Base-by-base conservation (phyloP, 2,888 invertebrate species). In the Erebia aethiops region DNA sequence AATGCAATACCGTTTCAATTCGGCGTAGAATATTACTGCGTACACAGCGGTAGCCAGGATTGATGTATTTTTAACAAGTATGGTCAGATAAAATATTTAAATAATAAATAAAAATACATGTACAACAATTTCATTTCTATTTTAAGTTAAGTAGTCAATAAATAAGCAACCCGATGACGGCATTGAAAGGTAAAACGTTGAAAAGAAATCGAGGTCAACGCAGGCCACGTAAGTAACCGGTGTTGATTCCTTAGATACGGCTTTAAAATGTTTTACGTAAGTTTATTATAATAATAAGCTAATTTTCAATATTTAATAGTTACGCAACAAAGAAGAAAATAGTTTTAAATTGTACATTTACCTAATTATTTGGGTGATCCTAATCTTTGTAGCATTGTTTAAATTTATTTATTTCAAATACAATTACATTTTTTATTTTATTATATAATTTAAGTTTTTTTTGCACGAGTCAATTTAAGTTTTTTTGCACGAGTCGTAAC, bases 181-280 rank as follows among this genome's bases (percentile, higher is more conserved):
- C 90, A 91, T 92, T 93, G 92, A 92, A 92, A 91, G 92, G 90
- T 87, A 84, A 87, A 84, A 87, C 84, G 87, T 87, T 87, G 82
- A 90, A 92, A 93, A 92, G 93, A 93, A 93, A 93, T 93, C 93
- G 93, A 93, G 93, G 93, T 93, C 93, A 92, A 80, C 84, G 79
- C 82, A 82, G 85, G 90, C 91, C 91, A 92, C 92, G 92, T 90
- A 84, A 84, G 78, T 84, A 83, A 82, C 84, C 83, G 83, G 84
- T 77, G 81, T 79, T 81, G 79, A 77, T 81, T 85, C 84, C 84
- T 84, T n/a, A n/a, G n/a, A 83, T 83, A 84, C 78, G 75, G 79
- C 78, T 76, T 82, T 76, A 76, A 75, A 71, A 71, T 76, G 78
- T 76, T 78, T 79, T 74, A 77, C 77, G 77, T 80, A 76, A 78